Conservation (phyloP, 2,888 invertebrate genomes). For the Cephus rjabovi region DNA sequence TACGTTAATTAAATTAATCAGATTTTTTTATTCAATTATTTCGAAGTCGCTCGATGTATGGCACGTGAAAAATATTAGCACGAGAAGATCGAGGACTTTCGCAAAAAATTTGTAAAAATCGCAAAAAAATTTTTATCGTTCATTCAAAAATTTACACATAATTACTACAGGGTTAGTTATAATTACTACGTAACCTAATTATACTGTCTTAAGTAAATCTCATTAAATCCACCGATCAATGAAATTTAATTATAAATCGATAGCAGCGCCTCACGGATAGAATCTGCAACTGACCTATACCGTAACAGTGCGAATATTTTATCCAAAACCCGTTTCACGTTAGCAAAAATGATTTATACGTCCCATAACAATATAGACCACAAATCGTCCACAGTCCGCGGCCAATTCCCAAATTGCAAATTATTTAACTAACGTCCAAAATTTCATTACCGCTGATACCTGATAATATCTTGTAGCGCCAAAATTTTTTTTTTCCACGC, state of each 20-base stretch:
- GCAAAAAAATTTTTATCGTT: not conserved
- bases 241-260: not conserved
- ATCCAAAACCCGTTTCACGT: not conserved
- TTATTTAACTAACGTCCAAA: not conserved
- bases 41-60: not conserved
- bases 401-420: not conserved
- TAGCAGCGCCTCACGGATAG: not conserved
- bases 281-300: not conserved
- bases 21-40: not conserved
- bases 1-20: not conserved
- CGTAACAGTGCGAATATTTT: not conserved
- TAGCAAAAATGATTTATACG: not conserved
- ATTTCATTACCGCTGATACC: not conserved
- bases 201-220: not conserved
- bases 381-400: not conserved
- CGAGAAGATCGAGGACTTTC: not conserved
- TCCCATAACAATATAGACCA: not conserved
- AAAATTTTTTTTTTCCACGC: not conserved
- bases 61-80: not conserved
- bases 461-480: not conserved
- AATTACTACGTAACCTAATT: not conserved
- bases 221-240: not conserved
- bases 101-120: not conserved
- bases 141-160: not conserved
- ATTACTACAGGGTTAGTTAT: conserved; percentile 1